phyloP scores from a whole-genome alignment of 2,888 invertebrate species.

The Lumbricus terrestris region DNA sequence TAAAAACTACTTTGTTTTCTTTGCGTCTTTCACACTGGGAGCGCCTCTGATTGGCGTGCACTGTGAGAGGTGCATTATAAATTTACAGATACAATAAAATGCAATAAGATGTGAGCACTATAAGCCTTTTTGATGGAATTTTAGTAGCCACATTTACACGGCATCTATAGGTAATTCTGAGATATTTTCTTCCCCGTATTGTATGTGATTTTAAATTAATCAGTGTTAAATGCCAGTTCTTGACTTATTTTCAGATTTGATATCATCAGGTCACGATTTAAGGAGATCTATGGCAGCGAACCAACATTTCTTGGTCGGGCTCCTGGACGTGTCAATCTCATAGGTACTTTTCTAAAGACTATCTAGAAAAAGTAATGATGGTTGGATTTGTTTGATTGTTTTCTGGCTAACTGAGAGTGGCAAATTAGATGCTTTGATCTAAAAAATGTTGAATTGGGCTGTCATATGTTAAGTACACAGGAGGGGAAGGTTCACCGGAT shows the following conservation, averaged over 20 bases:
- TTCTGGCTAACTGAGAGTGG: not conserved
- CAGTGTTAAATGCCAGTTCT: not conserved
- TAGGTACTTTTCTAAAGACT: conserved; percentile 66
- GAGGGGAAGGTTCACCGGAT: no score
- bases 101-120: not conserved
- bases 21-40: no score
- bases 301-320: conserved; percentile 59
- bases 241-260: conserved; percentile 22
- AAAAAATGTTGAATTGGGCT: not conserved
- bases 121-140: not conserved
- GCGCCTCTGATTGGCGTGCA: no score
- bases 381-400: not conserved
- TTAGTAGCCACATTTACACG: not conserved
- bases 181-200: not conserved
- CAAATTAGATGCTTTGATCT: not conserved
- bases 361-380: not conserved
- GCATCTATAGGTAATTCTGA: not conserved
- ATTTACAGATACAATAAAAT: no score
- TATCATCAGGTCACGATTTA: conserved; percentile 21
- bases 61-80: no score
- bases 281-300: conserved; percentile 45
- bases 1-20: no score
- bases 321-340: conserved; percentile 82
- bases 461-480: no score
- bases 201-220: no score